phyloP scores from a whole-genome alignment of 2,888 invertebrate genomes.

The Coleophora flavipennella region DNA sequence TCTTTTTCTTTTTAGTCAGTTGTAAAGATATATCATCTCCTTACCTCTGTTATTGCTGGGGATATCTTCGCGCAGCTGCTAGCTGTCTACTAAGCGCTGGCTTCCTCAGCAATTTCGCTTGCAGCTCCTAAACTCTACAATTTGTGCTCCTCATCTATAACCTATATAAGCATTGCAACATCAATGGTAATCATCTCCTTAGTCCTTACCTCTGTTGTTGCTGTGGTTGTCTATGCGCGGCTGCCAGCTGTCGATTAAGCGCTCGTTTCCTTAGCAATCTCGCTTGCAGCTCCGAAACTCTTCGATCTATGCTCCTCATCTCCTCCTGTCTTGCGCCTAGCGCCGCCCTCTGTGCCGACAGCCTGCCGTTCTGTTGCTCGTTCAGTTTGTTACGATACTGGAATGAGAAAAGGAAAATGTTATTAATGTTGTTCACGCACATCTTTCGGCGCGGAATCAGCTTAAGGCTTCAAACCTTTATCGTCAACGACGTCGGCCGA shows the following conservation, averaged over 20 bases:
- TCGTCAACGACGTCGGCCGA: too few relatives aligned
- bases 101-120: conserved; percentile 91
- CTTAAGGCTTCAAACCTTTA: too few relatives aligned
- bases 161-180: too few relatives aligned
- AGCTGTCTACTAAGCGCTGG: conserved; percentile 83
- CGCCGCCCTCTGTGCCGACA: conserved; percentile 91
- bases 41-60: conserved; percentile 37
- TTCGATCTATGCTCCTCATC: conserved; percentile 91
- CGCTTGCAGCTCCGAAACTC: conserved; percentile 95
- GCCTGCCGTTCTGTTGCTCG: conserved; percentile 92
- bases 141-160: conserved; percentile 94
- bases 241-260: conserved; percentile 79
- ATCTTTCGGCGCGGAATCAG: too few relatives aligned
- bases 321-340: conserved; percentile 92
- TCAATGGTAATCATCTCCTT: too few relatives aligned
- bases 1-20: too few relatives aligned
- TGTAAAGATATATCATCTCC: background rate
- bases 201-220: conserved; percentile 32
- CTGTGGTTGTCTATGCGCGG: conserved; percentile 59
- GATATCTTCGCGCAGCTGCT: conserved; percentile 64
- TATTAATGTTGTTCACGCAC: too few relatives aligned
- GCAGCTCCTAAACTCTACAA: conserved; percentile 93
- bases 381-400: conserved; percentile 97
- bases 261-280: conserved; percentile 90
- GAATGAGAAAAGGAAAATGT: conserved; percentile 25